Conservation (phyloP, 1,140 invertebrate species). For the Drosophila sucinea region DNA sequence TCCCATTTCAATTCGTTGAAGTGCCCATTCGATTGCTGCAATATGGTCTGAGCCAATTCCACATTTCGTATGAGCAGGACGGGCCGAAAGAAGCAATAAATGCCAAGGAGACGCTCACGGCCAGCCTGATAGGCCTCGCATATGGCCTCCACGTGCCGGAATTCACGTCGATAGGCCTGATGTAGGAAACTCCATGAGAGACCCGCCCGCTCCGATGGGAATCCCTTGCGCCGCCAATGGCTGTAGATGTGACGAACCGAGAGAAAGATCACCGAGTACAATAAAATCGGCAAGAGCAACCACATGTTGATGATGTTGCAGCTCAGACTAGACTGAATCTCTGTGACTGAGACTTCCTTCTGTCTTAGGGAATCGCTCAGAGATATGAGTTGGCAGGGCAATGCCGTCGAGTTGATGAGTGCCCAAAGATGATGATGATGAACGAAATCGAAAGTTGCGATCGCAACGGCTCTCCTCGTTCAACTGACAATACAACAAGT, state of each 20-base stretch:
- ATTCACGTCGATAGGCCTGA: constrained; percentile 69
- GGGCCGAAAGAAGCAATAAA: constrained; percentile 75
- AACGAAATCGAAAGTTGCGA: constrained; percentile 71
- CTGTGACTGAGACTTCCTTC: background rate
- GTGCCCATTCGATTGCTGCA: constrained; percentile 62
- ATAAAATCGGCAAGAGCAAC: constrained; percentile 72
- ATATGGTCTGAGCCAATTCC: constrained; percentile 56
- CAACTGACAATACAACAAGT: constrained; percentile 52
- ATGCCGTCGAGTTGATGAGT: constrained; percentile 11
- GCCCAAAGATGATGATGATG: constrained; percentile 26
- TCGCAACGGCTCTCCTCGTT: constrained; percentile 30
- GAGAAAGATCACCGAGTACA: constrained; percentile 68
- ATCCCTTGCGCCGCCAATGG: constrained; percentile 74
- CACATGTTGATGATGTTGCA: constrained; percentile 66
- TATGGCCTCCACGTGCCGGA: constrained; percentile 70
- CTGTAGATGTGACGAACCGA: constrained; percentile 72
- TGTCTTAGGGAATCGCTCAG: constrained; percentile 19
- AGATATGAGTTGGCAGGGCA: constrained; percentile 58
- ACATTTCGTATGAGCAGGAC: constrained; percentile 67
- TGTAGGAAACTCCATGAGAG: constrained; percentile 58
- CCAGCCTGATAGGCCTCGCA: constrained; percentile 64
- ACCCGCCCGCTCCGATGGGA: constrained; percentile 59
- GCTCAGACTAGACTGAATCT: constrained; percentile 44
- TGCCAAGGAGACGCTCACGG: constrained; percentile 58
- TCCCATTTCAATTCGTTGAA: constrained; percentile 73